Evolutionary conservation across 2,888 invertebrate species (phyloP), one percentile per base, ranked within the genome.

Genomic region (Oeneis ivallda): DNA sequence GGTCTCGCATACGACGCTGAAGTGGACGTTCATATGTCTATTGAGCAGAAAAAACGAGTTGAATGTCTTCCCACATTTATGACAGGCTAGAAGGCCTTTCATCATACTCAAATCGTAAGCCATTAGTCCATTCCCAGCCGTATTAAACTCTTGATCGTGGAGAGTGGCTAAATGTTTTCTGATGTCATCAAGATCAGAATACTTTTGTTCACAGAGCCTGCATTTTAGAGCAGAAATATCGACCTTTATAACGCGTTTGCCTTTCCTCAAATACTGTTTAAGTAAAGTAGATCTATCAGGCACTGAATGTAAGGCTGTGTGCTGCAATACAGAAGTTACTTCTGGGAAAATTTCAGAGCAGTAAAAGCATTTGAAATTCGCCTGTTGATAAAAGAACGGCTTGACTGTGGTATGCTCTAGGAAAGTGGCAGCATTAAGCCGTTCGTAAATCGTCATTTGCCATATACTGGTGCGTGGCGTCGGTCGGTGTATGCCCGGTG

Each of bases 381-480:
- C 90, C 74, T 91, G 89, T 52, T 89, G 88, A 66, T 89, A 91
- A 77, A 83, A 86, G 72, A 92, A 92, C 0, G 91, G 91, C 69
- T 82, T 86, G 70, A 88, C 78, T 1, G 87, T 87, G 0, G 90
- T 89, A 72, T 70, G 76, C 70, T 90, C 87, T 37, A 92, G 72
- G 72, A 90, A 88, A 0, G 86, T 86, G 0, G 91, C 90, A 9
- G 90, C 91, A 71, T 91, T 91, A 71, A 88, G 83, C 57, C 91
- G 75, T 73, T 91, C 91, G 37, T 86, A 84, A 75, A 85, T 80
- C 1, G 91, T 91, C 91, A 90, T 88, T 85, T 90, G 89, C 91
- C 91, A 92, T 52, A 89, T 76, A 75, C 89, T 90, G 45, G 89
- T 87, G 65, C 83, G 76, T 49, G 87, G 81, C 1, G 84, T 82